A percentile compares a stretch with the other conserved stretches of the same genome.
Evolutionary conservation across 2,888 invertebrate species (phyloP).

Genomic region (Sepioteuthis lessoniana): DNA sequence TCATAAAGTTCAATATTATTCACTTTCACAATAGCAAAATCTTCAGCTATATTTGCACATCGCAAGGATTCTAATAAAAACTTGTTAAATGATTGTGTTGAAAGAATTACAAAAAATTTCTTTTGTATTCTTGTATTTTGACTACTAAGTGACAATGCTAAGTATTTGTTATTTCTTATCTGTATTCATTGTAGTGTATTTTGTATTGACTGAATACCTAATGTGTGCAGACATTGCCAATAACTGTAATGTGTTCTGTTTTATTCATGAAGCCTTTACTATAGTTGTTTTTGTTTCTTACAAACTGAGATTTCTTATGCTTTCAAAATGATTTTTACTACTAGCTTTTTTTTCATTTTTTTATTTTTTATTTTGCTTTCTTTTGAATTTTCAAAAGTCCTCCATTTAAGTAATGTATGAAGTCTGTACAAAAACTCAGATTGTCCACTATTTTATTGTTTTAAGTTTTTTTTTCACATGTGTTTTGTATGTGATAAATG

Average conservation of each 20-base stretch:
- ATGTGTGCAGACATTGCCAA: background rate
- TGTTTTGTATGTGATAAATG: constrained; percentile 8
- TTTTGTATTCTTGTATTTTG: background rate
- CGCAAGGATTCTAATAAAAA: background rate
- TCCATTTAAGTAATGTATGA: background rate
- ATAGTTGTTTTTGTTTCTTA: background rate
- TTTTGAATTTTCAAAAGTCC: background rate
- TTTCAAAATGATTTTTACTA: background rate
- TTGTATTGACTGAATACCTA: constrained; percentile 2
- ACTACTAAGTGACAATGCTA: background rate
- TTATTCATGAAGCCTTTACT: background rate
- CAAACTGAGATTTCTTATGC: background rate
- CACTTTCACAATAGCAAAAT: background rate
- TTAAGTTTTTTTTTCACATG: background rate
- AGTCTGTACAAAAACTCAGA: background rate
- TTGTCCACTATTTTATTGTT: background rate
- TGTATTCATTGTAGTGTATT: background rate
- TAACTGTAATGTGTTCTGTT: background rate
- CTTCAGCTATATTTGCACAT: background rate
- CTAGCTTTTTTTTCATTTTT: background rate
- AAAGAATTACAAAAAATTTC: too few species aligned
- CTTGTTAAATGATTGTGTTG: background rate
- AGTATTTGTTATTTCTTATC: background rate
- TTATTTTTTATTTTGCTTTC: background rate
- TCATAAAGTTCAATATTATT: background rate